Percentiles rank a stretch among this genome's conserved stretches.
phyloP scores from a whole-genome alignment of 2,888 invertebrate genomes.

The Resseliella maxima region DNA sequence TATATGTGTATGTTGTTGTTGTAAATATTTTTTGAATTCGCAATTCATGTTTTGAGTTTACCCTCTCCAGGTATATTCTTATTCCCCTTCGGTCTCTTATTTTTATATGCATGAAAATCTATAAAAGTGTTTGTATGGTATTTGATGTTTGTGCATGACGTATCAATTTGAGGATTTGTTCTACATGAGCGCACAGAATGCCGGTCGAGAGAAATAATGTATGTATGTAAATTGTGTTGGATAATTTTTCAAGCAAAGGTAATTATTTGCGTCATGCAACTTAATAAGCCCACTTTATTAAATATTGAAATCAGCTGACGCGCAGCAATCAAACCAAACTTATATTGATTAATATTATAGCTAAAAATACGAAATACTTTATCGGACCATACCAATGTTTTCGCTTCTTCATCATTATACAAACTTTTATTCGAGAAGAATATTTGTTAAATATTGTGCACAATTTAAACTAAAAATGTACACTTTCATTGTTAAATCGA shows the following conservation, averaged over 20 bases:
- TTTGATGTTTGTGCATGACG: background rate
- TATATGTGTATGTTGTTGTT: background rate
- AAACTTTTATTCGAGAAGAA: too few relatives aligned
- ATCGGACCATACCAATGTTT: background rate
- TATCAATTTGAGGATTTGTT: background rate
- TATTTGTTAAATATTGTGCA: too few relatives aligned
- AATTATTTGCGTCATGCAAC: background rate
- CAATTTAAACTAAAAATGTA: too few relatives aligned
- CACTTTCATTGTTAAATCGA: too few relatives aligned
- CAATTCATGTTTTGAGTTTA: background rate
- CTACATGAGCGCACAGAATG: background rate
- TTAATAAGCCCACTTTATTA: constrained; percentile 1
- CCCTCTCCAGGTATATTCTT: background rate
- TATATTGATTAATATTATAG: background rate
- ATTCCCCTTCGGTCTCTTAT: background rate
- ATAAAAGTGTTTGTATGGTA: background rate
- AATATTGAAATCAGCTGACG: constrained; percentile 44
- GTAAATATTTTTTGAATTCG: background rate
- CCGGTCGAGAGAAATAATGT: background rate
- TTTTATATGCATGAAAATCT: background rate
- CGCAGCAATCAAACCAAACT: background rate
- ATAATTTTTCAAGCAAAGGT: background rate
- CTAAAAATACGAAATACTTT: too few relatives aligned
- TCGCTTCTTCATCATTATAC: too few relatives aligned
- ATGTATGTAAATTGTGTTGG: background rate